Evolutionary conservation across 2,113 vertebrate species (phyloP), one percentile per base, ranked within the genome.

Genomic region (Toxostoma redivivum): DNA sequence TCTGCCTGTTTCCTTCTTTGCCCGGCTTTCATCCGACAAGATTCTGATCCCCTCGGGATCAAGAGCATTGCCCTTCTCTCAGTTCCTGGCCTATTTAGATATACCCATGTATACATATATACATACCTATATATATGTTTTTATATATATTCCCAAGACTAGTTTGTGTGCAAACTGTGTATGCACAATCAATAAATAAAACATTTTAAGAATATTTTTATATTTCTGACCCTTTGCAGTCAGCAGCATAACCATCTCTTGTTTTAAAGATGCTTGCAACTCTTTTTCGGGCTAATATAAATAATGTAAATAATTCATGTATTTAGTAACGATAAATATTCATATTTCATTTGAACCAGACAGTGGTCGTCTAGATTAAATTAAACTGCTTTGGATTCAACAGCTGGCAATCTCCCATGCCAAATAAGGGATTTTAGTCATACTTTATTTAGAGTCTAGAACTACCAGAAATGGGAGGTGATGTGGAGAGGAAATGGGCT

Each of bases 251-350:
- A 54, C 54, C 27, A 78, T 44, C 57, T 87, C 93, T 88, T 90
- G n/a, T 81, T 92, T 91, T 90, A 90, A 95, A 91, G 70, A 92
- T 47, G 79, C 69, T 93, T 94, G 86, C 65, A 82, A 87, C 81
- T 95, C 40, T 92, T 90, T 96, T 91, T 86, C 79, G 70, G 81
- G 42, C 81, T 96, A 71, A 88, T 94, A 86, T 92, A 88, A 96
- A 95, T 81, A 95, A 71, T 94, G 88, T 97, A 92, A 97, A 95
- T 96, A 95, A 98, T 97, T 95, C 64, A 95, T 95, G 76, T 76
- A 88, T 96, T 97, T 95, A 82, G 87, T 88, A 92, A 95, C 0
- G 4, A 90, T 97, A 97, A 97, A 97, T 97, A 97, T 96, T 96
- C 83, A 90, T 95, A 92, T 90, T 97, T 96, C 81, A 93, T 95